A percentile compares a stretch with the other conserved stretches of the same genome.
These are phyloP conservation scores for Leptinotarsa juncta DNA, from an alignment of 2,888 invertebrate species.

Conservation along the genomic window DNA sequence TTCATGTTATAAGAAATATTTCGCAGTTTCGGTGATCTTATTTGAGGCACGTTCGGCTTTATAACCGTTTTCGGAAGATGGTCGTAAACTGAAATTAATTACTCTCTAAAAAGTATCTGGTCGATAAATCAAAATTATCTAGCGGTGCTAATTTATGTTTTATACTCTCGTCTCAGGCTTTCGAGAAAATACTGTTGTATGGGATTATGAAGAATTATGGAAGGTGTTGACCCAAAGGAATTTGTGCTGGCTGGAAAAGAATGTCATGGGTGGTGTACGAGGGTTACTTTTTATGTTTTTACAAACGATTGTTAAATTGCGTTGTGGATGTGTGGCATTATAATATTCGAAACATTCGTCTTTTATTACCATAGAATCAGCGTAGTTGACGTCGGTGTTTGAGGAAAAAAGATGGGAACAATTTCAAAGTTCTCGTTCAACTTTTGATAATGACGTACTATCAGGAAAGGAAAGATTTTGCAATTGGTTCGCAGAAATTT, in stretches of 20 bases:
- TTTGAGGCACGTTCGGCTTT: constrained; percentile 27
- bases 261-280: not conserved
- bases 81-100: constrained; percentile 36
- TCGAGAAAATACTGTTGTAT: constrained; percentile 2
- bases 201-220: not conserved
- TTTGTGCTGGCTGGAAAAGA: not conserved
- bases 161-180: constrained; percentile 32
- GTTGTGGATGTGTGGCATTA: no score
- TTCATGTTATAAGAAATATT: constrained; percentile 14
- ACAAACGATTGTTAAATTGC: not conserved
- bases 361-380: no score
- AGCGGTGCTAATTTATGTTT: constrained; percentile 34
- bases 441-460: no score
- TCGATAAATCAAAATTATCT: constrained; percentile 35
- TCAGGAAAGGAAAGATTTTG: no score
- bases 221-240: not conserved
- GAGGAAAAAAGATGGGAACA: no score
- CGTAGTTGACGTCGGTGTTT: no score
- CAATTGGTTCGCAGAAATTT: no score
- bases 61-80: constrained; percentile 30
- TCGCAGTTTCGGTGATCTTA: constrained; percentile 19
- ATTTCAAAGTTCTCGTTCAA: no score
- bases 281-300: not conserved
- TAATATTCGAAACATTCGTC: no score
- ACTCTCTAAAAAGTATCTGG: constrained; percentile 32